These are phyloP conservation scores for Okamejei kenojei DNA, from an alignment of 2,797 vertebrate species.

Conservation along the genomic window DNA sequence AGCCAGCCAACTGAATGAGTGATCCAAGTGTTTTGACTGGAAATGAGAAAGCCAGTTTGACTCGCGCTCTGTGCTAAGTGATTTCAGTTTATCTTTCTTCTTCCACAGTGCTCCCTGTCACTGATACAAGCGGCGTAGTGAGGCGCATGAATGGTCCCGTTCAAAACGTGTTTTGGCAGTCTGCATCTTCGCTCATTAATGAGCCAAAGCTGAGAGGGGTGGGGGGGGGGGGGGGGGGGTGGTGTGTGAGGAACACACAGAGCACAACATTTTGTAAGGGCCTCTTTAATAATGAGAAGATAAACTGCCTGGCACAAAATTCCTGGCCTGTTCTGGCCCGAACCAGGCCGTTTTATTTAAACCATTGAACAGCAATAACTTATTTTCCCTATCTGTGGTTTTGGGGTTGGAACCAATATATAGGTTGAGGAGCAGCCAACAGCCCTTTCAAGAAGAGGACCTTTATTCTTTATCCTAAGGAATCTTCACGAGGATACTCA, in stretches of 20 bases:
- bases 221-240: no score
- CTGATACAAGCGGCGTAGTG: conserved; percentile 10
- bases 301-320: conserved; percentile 21
- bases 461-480: neutral
- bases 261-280: neutral
- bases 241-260: neutral
- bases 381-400: conserved; percentile 4
- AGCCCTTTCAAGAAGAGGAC: neutral
- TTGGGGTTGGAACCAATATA: neutral
- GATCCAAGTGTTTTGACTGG: conserved; percentile 33
- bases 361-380: conserved; percentile 5
- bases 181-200: neutral
- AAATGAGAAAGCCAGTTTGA: conserved; percentile 30
- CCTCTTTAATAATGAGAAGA: conserved; percentile 31
- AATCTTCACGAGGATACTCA: neutral
- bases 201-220: neutral
- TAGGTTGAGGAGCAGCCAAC: neutral
- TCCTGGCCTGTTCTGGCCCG: neutral
- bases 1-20: conserved; percentile 24
- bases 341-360: neutral
- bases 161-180: neutral
- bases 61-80: neutral
- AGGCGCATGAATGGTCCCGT: conserved; percentile 16
- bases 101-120: conserved; percentile 7
- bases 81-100: neutral